Percentiles rank a stretch among this genome's conserved stretches.
Evolutionary conservation across 2,797 vertebrate species (phyloP).

Genomic region (Sebastes taczanowskii): DNA sequence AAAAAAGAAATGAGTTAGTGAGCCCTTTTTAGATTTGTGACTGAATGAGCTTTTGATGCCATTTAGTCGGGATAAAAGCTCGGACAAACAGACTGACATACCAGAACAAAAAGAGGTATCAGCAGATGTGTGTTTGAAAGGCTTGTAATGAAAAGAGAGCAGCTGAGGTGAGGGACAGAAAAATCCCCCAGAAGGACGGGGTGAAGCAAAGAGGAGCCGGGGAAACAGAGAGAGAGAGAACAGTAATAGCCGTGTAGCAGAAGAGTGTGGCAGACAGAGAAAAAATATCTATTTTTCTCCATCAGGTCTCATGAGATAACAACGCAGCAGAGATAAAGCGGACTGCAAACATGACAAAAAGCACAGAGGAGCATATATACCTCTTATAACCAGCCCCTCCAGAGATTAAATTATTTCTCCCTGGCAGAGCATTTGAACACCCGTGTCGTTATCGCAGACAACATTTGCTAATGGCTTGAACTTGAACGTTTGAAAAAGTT

Average conservation of each 20-base stretch:
- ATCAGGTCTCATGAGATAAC: constrained; percentile 70
- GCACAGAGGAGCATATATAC: constrained; percentile 33
- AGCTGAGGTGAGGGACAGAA: constrained; percentile 3
- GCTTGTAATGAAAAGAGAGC: constrained; percentile 12
- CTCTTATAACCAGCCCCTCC: constrained; percentile 50
- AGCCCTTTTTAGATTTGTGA: constrained; percentile 33
- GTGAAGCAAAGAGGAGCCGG: constrained; percentile 19
- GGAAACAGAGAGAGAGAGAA: constrained; percentile 16
- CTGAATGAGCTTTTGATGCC: constrained; percentile 31
- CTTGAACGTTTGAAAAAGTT: constrained; percentile 28
- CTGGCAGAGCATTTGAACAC: constrained; percentile 27
- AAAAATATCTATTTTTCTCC: constrained; percentile 54
- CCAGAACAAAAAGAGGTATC: constrained; percentile 1
- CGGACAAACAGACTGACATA: not conserved
- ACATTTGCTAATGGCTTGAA: constrained; percentile 30
- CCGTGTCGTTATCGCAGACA: constrained; percentile 26
- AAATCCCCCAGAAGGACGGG: not conserved
- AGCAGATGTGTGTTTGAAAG: constrained; percentile 18
- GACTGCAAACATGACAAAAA: constrained; percentile 59
- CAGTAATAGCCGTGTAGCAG: constrained; percentile 23
- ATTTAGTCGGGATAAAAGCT: constrained; percentile 19
- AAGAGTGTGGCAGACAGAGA: constrained; percentile 42
- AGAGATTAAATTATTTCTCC: constrained; percentile 64
- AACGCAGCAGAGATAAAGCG: constrained; percentile 61
- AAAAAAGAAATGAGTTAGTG: constrained; percentile 13